Evolutionary conservation across 2,113 vertebrate genomes (phyloP).

Genomic region (Pelobates fuscus): DNA sequence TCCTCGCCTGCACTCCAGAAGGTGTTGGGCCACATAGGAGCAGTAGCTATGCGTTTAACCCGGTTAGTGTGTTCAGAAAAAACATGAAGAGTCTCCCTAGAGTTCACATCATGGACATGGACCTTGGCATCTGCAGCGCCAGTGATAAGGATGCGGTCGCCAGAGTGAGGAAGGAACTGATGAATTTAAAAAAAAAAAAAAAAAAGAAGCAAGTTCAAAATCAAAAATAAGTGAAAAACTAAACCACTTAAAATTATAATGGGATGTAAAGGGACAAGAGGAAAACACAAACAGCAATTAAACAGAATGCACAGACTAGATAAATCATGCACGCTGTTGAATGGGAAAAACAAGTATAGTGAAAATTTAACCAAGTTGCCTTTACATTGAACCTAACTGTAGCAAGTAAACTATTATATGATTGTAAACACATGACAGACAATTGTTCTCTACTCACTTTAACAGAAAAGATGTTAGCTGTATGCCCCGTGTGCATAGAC

Average conservation of each 20-base stretch:
- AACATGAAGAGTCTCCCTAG: slow-evolving; percentile 97
- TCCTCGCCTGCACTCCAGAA: slow-evolving; percentile 99
- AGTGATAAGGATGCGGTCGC: slow-evolving; percentile 91
- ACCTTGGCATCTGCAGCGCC: slow-evolving; percentile 97
- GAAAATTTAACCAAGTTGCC: too few relatives aligned
- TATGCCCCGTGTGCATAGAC: slow-evolving; percentile 97
- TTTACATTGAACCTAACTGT: too few relatives aligned
- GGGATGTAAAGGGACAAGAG: too few relatives aligned
- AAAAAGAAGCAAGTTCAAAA: not conserved
- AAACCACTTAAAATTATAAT: too few relatives aligned
- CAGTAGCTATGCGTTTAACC: slow-evolving; percentile 94
- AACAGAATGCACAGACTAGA: too few relatives aligned
- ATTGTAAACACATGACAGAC: not conserved
- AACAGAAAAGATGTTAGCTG: slow-evolving; percentile 97
- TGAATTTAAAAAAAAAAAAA: not conserved
- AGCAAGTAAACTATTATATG: too few relatives aligned
- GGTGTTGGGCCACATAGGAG: slow-evolving; percentile 97
- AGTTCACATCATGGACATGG: slow-evolving; percentile 92
- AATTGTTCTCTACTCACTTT: slow-evolving; percentile 74
- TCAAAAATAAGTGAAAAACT: too few relatives aligned
- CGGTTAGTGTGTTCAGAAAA: slow-evolving; percentile 97
- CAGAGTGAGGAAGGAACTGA: slow-evolving; percentile 94
- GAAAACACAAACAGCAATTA: too few relatives aligned
- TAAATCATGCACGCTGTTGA: too few relatives aligned
- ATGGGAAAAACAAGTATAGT: too few relatives aligned